These are phyloP conservation scores for Colaptes auratus DNA, from an alignment of 2,113 vertebrate species.

Conservation along the genomic window DNA sequence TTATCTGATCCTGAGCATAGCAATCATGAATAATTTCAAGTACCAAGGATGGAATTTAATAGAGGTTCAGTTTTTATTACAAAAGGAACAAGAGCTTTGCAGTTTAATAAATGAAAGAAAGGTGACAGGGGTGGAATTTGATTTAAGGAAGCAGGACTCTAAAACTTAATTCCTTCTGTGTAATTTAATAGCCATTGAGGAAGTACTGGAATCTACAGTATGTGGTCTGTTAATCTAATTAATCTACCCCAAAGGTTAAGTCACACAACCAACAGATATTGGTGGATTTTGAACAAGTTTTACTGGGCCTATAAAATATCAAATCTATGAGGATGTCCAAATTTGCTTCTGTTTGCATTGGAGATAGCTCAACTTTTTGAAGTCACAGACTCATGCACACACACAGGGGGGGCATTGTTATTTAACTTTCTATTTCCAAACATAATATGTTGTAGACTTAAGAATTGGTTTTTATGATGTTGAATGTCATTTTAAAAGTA, in stretches of 20 bases:
- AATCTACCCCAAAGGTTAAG: constrained; percentile 63
- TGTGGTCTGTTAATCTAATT: constrained; percentile 73
- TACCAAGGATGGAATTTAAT: constrained; percentile 44
- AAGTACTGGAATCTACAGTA: constrained; percentile 69
- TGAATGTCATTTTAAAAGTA: neutral
- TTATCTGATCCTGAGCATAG: constrained; percentile 13
- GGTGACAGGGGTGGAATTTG: constrained; percentile 65
- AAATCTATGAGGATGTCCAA: constrained; percentile 33
- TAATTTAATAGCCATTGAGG: constrained; percentile 71
- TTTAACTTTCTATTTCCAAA: constrained; percentile 27
- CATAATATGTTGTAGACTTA: neutral
- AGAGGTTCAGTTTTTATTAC: constrained; percentile 64
- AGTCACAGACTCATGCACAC: neutral
- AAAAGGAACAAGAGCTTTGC: constrained; percentile 55
- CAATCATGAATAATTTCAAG: neutral
- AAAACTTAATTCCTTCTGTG: constrained; percentile 70
- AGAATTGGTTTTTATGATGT: neutral
- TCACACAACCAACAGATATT: constrained; percentile 51
- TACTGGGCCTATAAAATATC: constrained; percentile 42
- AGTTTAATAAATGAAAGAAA: constrained; percentile 66
- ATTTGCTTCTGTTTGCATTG: constrained; percentile 44
- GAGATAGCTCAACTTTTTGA: constrained; percentile 16
- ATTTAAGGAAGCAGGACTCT: constrained; percentile 67
- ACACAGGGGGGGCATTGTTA: neutral
- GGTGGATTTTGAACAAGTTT: constrained; percentile 66